Evolutionary conservation across 1,140 invertebrate genomes (phyloP).

Genomic region (Parasteatoda tepidariorum): DNA sequence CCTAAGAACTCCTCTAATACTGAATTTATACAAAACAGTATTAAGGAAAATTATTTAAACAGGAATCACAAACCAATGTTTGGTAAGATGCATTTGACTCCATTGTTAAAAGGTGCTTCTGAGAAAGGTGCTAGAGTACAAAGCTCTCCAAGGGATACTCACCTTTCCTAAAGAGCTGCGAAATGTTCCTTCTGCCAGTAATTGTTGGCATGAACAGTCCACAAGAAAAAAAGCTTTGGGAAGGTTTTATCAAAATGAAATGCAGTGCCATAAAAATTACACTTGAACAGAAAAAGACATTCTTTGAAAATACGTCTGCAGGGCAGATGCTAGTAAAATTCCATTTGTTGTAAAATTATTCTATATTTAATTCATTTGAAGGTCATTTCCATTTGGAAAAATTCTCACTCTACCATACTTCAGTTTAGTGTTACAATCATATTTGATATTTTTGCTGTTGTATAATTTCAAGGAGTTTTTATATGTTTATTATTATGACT

Average conservation of each 20-base stretch:
- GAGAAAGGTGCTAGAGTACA: slow-evolving; percentile 46
- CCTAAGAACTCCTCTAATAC: slow-evolving; percentile 29
- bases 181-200: slow-evolving; percentile 29
- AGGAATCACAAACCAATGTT: slow-evolving; percentile 15
- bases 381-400: background rate
- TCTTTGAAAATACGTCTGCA: slow-evolving; percentile 20
- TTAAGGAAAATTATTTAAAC: slow-evolving; percentile 21
- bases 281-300: background rate
- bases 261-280: background rate
- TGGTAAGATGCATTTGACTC: slow-evolving; percentile 40
- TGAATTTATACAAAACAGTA: slow-evolving; percentile 7
- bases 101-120: slow-evolving; percentile 42
- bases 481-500: slow-evolving; percentile 40
- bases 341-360: background rate
- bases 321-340: slow-evolving; percentile 27
- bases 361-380: background rate
- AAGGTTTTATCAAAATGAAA: background rate
- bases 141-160: slow-evolving; percentile 3
- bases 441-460: slow-evolving; percentile 53
- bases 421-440: background rate
- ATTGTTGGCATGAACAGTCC: slow-evolving; percentile 24
- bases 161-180: background rate
- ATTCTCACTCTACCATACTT: background rate
- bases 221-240: background rate
- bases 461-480: slow-evolving; percentile 57